Percentiles rank a stretch among this genome's conserved stretches.
Evolutionary conservation across 2,113 vertebrate genomes (phyloP).

Genomic region (Pygoscelis adeliae): DNA sequence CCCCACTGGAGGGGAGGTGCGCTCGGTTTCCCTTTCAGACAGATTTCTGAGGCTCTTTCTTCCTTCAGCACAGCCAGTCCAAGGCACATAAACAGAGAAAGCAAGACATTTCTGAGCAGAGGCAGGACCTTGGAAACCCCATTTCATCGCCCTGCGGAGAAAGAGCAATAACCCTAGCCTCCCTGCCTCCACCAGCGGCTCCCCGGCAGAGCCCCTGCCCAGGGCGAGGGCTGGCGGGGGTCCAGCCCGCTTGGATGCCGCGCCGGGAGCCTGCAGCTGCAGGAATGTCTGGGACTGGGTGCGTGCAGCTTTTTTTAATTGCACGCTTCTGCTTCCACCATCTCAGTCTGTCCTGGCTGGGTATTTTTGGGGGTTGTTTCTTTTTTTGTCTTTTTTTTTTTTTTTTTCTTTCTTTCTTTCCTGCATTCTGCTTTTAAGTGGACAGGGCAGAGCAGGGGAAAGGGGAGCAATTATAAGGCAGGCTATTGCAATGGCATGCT

Average conservation of each 20-base stretch:
- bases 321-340: neutral
- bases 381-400: neutral
- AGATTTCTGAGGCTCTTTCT: neutral
- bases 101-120: neutral
- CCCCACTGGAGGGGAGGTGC: accelerated
- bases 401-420: neutral
- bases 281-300: slow-evolving; percentile 63
- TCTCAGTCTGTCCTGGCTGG: neutral
- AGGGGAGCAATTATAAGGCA: neutral
- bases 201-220: slow-evolving; percentile 40
- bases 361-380: neutral
- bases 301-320: neutral
- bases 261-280: slow-evolving; percentile 59
- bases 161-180: neutral
- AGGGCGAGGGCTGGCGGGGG: neutral
- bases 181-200: accelerated
- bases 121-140: neutral
- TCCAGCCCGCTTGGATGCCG: slow-evolving; percentile 42
- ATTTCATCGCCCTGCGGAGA: neutral
- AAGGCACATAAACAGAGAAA: neutral
- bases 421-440: neutral
- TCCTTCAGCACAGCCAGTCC: neutral
- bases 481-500: neutral
- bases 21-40: neutral
- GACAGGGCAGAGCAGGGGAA: neutral